Evolutionary conservation across 2,113 vertebrate species (phyloP).

Genomic region (Cryptomyrus ogoouensis): DNA sequence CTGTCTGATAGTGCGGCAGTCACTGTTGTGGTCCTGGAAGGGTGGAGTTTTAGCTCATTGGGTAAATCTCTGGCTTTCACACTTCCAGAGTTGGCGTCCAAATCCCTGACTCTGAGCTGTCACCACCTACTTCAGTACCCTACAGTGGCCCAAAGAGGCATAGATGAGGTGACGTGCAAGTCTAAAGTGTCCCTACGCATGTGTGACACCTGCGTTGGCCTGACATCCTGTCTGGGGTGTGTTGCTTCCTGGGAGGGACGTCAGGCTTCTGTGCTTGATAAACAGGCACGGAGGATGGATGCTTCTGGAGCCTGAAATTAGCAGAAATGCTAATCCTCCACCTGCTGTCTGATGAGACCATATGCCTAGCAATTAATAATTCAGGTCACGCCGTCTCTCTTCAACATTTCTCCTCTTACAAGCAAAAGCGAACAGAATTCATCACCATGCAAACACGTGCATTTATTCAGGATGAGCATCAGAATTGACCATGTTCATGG

Average conservation of each 20-base stretch:
- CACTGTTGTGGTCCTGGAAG: background rate
- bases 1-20: background rate
- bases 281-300: background rate
- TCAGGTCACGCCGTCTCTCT: background rate
- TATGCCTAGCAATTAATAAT: background rate
- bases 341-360: background rate
- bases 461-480: background rate
- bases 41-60: background rate
- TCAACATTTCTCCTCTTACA: background rate
- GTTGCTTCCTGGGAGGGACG: background rate
- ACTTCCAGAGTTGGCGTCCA: background rate
- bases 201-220: background rate
- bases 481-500: background rate
- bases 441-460: background rate
- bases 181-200: background rate
- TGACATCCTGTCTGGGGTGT: background rate
- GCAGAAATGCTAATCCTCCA: background rate
- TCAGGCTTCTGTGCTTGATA: background rate
- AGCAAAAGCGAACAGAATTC: background rate
- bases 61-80: background rate
- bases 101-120: background rate
- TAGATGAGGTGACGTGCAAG: background rate
- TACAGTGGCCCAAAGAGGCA: background rate
- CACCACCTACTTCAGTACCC: background rate
- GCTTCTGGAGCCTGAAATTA: background rate